Evolutionary conservation across 2,113 vertebrate genomes (phyloP).

Genomic region (Antennarius striatus): DNA sequence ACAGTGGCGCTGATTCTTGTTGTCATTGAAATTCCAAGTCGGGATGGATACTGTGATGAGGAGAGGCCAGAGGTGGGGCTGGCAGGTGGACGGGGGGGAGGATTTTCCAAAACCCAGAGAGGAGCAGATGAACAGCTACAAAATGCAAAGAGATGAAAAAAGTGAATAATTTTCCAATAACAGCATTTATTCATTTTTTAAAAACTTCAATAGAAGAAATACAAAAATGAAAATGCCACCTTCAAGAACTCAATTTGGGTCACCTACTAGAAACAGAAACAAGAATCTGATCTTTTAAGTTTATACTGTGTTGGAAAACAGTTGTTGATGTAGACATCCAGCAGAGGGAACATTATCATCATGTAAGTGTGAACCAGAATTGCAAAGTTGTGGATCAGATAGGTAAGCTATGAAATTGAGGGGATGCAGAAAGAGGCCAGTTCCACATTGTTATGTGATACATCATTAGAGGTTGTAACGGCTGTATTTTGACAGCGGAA

Average conservation of each 20-base stretch:
- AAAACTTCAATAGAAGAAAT: too few relatives aligned
- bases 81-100: slow-evolving; percentile 82
- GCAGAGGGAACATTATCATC: not conserved
- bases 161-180: too few relatives aligned
- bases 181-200: too few relatives aligned
- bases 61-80: slow-evolving; percentile 69
- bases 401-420: not conserved
- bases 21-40: slow-evolving; percentile 80
- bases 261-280: too few relatives aligned
- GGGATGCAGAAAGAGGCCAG: not conserved
- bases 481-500: not conserved
- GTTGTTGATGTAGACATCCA: not conserved
- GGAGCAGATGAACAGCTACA: slow-evolving; percentile 47
- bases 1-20: slow-evolving; percentile 85
- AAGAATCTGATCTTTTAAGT: not conserved
- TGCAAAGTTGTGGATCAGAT: not conserved
- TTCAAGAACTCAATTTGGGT: too few relatives aligned
- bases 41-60: slow-evolving; percentile 67
- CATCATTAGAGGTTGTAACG: not conserved
- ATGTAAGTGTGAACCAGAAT: not conserved
- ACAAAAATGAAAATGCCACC: too few relatives aligned
- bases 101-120: slow-evolving; percentile 82
- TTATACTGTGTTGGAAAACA: not conserved
- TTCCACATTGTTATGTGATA: too few relatives aligned
- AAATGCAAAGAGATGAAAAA: slow-evolving; percentile 4